Evolutionary conservation across 2,888 invertebrate species (phyloP), one percentile per base, ranked within the genome.

Genomic region (Muscina levida): DNA sequence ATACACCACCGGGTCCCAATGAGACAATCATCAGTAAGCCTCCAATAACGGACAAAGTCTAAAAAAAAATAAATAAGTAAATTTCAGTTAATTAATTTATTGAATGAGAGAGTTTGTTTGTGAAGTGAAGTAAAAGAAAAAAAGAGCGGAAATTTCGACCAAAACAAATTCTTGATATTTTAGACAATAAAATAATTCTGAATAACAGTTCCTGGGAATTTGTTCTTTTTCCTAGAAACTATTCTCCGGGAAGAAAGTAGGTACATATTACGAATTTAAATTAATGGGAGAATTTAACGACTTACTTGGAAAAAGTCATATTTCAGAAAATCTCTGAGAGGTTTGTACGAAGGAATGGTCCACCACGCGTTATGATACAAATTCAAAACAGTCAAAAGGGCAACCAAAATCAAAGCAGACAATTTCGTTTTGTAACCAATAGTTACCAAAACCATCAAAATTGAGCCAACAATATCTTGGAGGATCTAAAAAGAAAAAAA

Each of bases 241-340:
- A n/a, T n/a, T n/a, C n/a, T n/a, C n/a, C n/a, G n/a, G n/a, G n/a
- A n/a, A n/a, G n/a, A n/a, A n/a, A n/a, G n/a, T n/a, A n/a, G n/a
- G n/a, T n/a, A n/a, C n/a, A n/a, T n/a, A n/a, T n/a, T n/a, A n/a
- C n/a, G n/a, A n/a, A n/a, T n/a, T n/a, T n/a, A n/a, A n/a, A n/a
- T n/a, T n/a, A n/a, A n/a, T n/a, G n/a, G n/a, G n/a, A n/a, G n/a
- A n/a, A n/a, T n/a, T n/a, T n/a, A n/a, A n/a, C n/a, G 4, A 87
- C 88, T 91, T 91, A 97, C 97, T 94, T 99, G 99, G 95, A 99
- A 99, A 93, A 99, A 99, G 92, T 99, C 99, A 89, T 99, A 99
- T 93, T 99, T 99, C 85, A 99, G 95, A 92, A 99, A 99, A 92
- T 99, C 99, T 90, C 99, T 93, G 85, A 99, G 95, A 72, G 98